Evolutionary conservation across 2,797 vertebrate species (phyloP), one percentile per base, ranked within the genome.

Genomic region (Hydrolagus colliei): DNA sequence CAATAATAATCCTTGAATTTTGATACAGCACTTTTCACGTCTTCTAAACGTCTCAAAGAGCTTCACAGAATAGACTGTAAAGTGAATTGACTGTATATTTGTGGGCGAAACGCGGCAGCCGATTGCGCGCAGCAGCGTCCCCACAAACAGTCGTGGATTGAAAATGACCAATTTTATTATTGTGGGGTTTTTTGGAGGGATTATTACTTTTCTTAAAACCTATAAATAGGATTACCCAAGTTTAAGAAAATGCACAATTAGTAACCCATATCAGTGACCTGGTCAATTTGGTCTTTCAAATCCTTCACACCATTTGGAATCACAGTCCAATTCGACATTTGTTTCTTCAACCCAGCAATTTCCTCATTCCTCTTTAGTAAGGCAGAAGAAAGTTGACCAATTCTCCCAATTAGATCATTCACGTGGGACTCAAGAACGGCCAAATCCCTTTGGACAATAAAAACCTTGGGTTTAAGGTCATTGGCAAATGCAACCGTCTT

Each of bases 401-500:
- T 96, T 87, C 97, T 92, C 71, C 96, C 89, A 0, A 94, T 96
- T 87, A 99, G 90, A 68, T 99, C 98, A 11, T 92, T 92, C 90
- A 98, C 86, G 89, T 94, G 92, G 0, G 95, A 95, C 87, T 97
- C 95, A 20, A 99, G 90, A 8, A 89, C 89, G 11, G 91, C 91
- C 5, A 97, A 96, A 90, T 98, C 96, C 79, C 94, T 95, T 88
- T 91, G 95, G 63, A 99, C 92, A 63, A 93, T 90, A n/a, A 93
- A 91, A 0, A 98, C 93, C 86, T 97, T 98, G 13, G 97, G 97
- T 89, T 96, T 97, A 22, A 99, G 94, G 89, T 98, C 97, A 9
- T 92, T 92, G 86, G 97, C 96, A 87, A 98, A 99, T 9, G 92
- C 94, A 86, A 96, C 91, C 0, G 96, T 95, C 85, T 94, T 94